Evolutionary conservation across 2,888 invertebrate species (phyloP), one percentile per base, ranked within the genome.

Genomic region (Drosophila leonis): DNA sequence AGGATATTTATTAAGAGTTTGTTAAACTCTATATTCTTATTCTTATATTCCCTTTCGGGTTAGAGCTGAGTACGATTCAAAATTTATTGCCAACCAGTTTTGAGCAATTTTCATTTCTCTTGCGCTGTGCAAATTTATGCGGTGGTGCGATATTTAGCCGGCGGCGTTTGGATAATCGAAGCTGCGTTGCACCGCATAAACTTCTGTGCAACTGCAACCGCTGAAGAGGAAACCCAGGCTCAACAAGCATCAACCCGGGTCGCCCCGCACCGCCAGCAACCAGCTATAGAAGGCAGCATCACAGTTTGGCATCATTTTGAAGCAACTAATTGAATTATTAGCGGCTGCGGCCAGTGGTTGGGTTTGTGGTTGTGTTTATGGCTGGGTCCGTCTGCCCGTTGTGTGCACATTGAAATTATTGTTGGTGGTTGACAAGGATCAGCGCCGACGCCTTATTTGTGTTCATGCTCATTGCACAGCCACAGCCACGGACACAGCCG

Each of bases 391-490:
- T 68, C 72, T 71, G 73, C 72, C 60, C 39, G 72, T 66, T 67
- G 71, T 71, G 64, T 60, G 77, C 69, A 80, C 76, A 77, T 64
- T 82, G 87, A 74, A 88, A 88, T 84, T 78, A 80, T 75, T 80
- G 88, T 81, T 83, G 86, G 90, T 90, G 88, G 86, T 81, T 90
- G 90, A 91, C 90, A 90, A 90, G 91, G 91, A 90, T 90, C 91
- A 90, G 84, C 60, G 81, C 86, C 80, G 84, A 90, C 91, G 91
- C 91, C 91, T 88, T 86, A 83, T 87, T 90, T 88, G 80, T 87
- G 82, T 87, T 87, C 79, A 60, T 69, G 78, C 75, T 82, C 89
- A 89, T 82, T 89, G 89, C 89, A 60, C 89, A 56, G 55, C 64
- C 46, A 55, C 59, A 63, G 27, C 42, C 51, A 51, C 55, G 59